Percentiles rank a stretch among this genome's conserved stretches.
These are phyloP conservation scores for Carapus acus DNA, from an alignment of 2,797 vertebrate genomes.

Conservation along the genomic window DNA sequence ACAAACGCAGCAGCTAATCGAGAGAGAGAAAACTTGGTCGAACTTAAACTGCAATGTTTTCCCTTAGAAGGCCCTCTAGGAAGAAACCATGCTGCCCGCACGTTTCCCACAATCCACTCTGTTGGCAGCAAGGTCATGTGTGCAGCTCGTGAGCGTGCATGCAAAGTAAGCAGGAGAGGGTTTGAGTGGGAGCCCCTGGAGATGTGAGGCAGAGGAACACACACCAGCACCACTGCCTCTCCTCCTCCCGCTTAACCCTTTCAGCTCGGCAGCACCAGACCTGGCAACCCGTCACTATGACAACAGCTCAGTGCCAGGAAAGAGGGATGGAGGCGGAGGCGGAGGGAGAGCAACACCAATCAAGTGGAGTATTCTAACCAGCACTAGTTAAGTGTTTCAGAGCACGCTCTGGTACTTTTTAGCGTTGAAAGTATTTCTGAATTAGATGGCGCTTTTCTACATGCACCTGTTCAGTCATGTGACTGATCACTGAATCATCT, in stretches of 20 bases:
- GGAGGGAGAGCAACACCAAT: conserved; percentile 12
- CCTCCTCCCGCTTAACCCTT: conserved; percentile 60
- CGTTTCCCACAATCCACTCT: conserved; percentile 41
- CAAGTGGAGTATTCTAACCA: conserved; percentile 17
- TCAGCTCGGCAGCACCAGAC: conserved; percentile 41
- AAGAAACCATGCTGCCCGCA: not conserved
- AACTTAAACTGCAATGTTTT: not conserved
- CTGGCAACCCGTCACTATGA: conserved; percentile 59
- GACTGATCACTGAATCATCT: not conserved
- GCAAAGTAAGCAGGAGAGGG: conserved; percentile 45
- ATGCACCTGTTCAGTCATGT: not conserved
- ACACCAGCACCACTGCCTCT: conserved; percentile 51
- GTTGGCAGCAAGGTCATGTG: conserved; percentile 36
- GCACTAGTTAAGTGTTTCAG: conserved; percentile 8
- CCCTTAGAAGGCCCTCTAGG: conserved; percentile 5
- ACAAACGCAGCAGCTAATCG: too few species aligned
- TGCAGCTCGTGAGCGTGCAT: conserved; percentile 34
- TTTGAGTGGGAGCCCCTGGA: conserved; percentile 43
- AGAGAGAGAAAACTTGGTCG: not conserved
- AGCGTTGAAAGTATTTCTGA: not conserved
- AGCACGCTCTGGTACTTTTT: not conserved
- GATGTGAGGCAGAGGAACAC: conserved; percentile 33
- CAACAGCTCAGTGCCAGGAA: conserved; percentile 47
- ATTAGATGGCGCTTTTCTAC: conserved; percentile 13
- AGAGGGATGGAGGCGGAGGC: conserved; percentile 25